Evolutionary conservation across 2,797 vertebrate species (phyloP).

Genomic region (Geotrypetes seraphini): DNA sequence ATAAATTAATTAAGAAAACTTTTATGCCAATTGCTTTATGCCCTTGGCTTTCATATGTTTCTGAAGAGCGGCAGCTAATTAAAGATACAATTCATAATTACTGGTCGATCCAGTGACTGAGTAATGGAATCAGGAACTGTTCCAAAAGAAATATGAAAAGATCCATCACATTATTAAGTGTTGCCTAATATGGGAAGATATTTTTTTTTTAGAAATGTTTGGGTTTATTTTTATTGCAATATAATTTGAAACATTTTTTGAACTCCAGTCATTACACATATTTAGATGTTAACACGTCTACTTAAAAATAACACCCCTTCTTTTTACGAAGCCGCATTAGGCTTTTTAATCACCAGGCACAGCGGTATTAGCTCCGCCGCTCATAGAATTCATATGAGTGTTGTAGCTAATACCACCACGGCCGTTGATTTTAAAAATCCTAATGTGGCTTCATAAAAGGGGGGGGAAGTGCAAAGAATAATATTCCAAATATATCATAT

Average conservation of each 20-base stretch:
- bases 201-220: slow-evolving; percentile 52
- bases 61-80: slow-evolving; percentile 78
- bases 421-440: too few species aligned
- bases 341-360: too few species aligned
- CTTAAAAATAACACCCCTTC: not conserved
- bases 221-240: too few species aligned
- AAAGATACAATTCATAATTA: slow-evolving; percentile 84
- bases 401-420: too few species aligned
- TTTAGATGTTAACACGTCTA: slow-evolving; percentile 5
- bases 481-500: not conserved
- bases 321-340: too few species aligned
- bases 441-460: too few species aligned
- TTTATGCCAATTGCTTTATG: slow-evolving; percentile 88
- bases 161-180: slow-evolving; percentile 70
- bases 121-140: slow-evolving; percentile 70
- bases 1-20: slow-evolving; percentile 94
- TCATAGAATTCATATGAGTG: too few species aligned
- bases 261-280: not conserved
- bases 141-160: slow-evolving; percentile 77
- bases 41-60: slow-evolving; percentile 80
- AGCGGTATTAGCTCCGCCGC: too few species aligned
- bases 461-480: not conserved
- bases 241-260: too few species aligned
- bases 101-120: slow-evolving; percentile 67
- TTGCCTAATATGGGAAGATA: slow-evolving; percentile 68